These are phyloP conservation scores for Oscheius sp. DNA, from an alignment of 2,888 invertebrate genomes.

Conservation along the genomic window DNA sequence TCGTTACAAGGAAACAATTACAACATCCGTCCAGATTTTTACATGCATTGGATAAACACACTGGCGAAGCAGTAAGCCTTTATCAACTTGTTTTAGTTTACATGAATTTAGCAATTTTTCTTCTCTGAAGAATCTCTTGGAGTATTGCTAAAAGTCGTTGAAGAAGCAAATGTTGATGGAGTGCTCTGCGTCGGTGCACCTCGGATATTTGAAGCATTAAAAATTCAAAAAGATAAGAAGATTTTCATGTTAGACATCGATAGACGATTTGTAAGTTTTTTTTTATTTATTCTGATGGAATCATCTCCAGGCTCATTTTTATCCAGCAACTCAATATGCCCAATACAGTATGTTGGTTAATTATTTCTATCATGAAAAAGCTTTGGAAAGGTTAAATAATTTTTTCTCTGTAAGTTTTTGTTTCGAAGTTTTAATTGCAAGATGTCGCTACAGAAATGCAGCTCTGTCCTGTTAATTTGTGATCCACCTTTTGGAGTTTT, in stretches of 20 bases:
- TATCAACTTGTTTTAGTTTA: neutral
- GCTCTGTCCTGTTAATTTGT: constrained; percentile 52
- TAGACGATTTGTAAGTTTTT: constrained; percentile 60
- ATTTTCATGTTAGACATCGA: constrained; percentile 67
- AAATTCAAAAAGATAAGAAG: constrained; percentile 36
- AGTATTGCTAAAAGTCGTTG: constrained; percentile 51
- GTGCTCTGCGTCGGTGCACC: constrained; percentile 67
- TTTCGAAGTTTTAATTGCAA: neutral
- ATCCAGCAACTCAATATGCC: constrained; percentile 56
- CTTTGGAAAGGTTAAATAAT: constrained; percentile 40
- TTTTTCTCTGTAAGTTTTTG: constrained; percentile 40
- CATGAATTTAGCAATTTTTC: constrained; percentile 62
- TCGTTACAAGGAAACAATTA: constrained; percentile 44
- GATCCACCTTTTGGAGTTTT: constrained; percentile 71
- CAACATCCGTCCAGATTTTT: constrained; percentile 47
- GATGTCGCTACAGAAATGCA: constrained; percentile 40
- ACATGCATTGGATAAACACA: constrained; percentile 53
- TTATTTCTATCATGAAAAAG: constrained; percentile 60
- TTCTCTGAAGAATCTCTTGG: constrained; percentile 64
- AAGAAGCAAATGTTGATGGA: constrained; percentile 54
- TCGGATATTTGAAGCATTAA: constrained; percentile 43
- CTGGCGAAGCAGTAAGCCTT: constrained; percentile 61
- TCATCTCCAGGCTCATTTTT: constrained; percentile 59
- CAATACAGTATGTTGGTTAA: constrained; percentile 67
- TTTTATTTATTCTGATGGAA: neutral